A percentile compares a stretch with the other conserved stretches of the same genome.
phyloP scores from a whole-genome alignment of 2,113 vertebrate species.

The Colius striatus region DNA sequence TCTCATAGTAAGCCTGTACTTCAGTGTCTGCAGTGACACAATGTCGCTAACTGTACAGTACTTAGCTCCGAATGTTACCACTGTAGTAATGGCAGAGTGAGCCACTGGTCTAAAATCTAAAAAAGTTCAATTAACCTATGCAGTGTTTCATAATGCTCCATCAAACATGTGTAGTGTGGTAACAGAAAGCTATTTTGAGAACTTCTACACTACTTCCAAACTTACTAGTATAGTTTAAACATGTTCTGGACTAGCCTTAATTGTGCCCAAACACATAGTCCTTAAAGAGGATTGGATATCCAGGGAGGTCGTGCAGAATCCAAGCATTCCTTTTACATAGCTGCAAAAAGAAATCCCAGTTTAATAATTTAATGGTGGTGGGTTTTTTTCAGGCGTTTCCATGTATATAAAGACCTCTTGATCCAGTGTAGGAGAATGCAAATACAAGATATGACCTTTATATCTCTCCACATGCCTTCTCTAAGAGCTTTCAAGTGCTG shows the following conservation, averaged over 20 bases:
- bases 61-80: neutral
- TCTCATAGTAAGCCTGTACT: neutral
- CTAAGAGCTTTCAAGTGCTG: conserved; percentile 5
- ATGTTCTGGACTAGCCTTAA: neutral
- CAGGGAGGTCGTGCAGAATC: neutral
- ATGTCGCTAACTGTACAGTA: neutral
- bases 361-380: neutral
- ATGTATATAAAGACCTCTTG: neutral
- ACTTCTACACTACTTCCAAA: neutral
- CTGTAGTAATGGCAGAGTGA: neutral
- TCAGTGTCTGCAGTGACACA: neutral
- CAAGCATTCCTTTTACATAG: neutral
- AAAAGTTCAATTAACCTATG: neutral
- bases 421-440: neutral
- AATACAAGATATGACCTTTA: neutral
- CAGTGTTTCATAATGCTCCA: neutral
- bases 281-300: neutral
- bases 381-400: neutral
- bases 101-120: neutral
- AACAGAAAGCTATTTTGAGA: neutral
- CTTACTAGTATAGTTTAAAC: neutral
- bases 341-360: neutral
- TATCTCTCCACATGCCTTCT: neutral
- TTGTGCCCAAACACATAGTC: neutral
- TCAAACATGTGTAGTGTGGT: accelerated